Evolutionary conservation across 2,888 invertebrate genomes (phyloP).

Genomic region (Corythucha ciliata): DNA sequence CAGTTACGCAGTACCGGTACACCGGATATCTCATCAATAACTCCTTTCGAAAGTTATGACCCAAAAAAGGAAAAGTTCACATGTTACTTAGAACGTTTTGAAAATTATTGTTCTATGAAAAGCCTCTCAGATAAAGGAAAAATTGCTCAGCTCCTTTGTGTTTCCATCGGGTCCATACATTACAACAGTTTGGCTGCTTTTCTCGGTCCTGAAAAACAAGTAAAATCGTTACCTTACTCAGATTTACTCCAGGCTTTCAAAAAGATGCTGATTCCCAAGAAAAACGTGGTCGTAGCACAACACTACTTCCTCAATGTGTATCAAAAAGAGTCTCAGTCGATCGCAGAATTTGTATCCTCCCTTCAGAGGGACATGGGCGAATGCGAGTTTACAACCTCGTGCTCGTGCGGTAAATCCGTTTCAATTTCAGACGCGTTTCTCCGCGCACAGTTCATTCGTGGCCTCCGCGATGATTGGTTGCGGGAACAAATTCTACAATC

Average conservation of each 20-base stretch:
- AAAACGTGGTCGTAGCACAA: neutral
- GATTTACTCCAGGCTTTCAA: neutral
- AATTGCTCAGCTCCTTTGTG: slow-evolving; percentile 5
- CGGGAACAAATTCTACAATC: neutral
- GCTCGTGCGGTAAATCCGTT: neutral
- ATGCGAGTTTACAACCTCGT: neutral
- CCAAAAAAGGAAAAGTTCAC: neutral
- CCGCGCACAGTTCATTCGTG: slow-evolving; percentile 1
- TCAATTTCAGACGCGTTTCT: neutral
- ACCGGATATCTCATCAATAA: too few species aligned
- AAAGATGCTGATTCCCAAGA: neutral
- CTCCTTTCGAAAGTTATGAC: slow-evolving; percentile 10
- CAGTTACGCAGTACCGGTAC: too few species aligned
- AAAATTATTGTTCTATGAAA: slow-evolving; percentile 8
- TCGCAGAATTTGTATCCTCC: slow-evolving; percentile 2
- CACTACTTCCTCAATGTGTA: slow-evolving; percentile 1
- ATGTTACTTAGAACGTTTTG: neutral
- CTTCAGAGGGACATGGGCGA: neutral
- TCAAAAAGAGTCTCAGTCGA: slow-evolving; percentile 5
- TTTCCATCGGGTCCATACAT: slow-evolving; percentile 3
- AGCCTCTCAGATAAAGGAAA: neutral
- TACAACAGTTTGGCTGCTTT: slow-evolving; percentile 2
- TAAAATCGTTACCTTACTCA: neutral
- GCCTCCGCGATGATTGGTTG: neutral
- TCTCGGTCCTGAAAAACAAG: neutral